phyloP scores from a whole-genome alignment of 2,888 invertebrate species.

The Phengaris arion region DNA sequence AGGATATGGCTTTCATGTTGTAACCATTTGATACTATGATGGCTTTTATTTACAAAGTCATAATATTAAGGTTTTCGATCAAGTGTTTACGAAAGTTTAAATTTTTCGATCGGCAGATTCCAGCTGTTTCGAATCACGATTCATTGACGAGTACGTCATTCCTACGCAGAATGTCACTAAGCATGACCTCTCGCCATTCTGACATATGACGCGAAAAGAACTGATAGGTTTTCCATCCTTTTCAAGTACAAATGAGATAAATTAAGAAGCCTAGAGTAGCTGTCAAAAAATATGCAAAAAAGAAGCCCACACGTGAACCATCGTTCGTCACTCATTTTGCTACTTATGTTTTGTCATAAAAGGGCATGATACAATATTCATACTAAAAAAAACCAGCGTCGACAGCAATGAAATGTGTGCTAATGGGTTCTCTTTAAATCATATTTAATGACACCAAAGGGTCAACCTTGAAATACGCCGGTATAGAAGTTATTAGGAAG shows the following conservation, averaged over 20 bases:
- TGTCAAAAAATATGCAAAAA: background rate
- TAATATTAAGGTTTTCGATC: no score
- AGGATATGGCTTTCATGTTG: constrained; percentile 10
- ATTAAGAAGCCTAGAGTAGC: background rate
- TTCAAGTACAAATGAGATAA: no score
- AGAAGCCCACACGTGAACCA: background rate
- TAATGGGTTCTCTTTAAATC: no score
- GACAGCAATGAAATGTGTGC: no score
- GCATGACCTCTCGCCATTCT: background rate
- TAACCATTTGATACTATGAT: background rate
- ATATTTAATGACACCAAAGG: no score
- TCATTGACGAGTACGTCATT: background rate
- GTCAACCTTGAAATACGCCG: no score
- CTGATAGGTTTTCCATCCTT: no score
- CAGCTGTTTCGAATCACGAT: background rate
- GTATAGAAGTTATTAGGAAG: no score
- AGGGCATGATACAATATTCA: background rate
- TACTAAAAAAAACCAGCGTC: no score
- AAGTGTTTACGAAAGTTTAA: no score
- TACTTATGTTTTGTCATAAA: background rate
- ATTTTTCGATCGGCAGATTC: background rate
- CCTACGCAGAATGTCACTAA: background rate
- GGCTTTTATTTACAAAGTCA: background rate
- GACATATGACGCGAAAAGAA: background rate
- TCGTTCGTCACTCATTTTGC: background rate